Evolutionary conservation across 1,140 invertebrate species (phyloP).

Genomic region (Trichonephila inaurata): DNA sequence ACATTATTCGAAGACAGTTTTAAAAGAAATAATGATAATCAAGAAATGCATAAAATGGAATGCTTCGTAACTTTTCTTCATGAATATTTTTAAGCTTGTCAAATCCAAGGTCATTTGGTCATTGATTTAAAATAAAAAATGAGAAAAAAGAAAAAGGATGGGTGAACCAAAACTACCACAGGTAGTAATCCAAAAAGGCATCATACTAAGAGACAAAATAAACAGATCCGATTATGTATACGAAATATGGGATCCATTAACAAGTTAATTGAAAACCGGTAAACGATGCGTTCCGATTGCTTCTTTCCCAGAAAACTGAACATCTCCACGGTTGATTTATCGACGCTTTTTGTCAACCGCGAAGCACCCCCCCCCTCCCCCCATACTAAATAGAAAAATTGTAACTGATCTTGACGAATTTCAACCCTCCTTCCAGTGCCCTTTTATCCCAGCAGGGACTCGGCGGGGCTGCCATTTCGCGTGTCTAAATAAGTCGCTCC

Average conservation of each 20-base stretch:
- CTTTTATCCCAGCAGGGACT: background rate
- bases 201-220: background rate
- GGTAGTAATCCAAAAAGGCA: background rate
- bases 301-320: background rate
- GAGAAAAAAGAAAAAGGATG: too few species aligned
- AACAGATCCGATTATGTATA: background rate
- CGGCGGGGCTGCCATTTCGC: background rate
- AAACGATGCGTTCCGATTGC: background rate
- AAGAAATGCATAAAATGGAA: too few species aligned
- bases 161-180: background rate
- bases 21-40: too few species aligned
- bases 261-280: background rate
- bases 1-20: too few species aligned
- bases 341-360: slow-evolving; percentile 47
- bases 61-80: too few species aligned
- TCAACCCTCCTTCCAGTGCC: slow-evolving; percentile 15
- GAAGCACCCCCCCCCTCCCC: slow-evolving; percentile 42
- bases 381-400: slow-evolving; percentile 26
- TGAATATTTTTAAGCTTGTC: too few species aligned
- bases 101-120: too few species aligned
- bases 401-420: slow-evolving; percentile 32
- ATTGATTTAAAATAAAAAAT: too few species aligned
- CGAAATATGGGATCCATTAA: background rate
- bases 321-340: slow-evolving; percentile 47
- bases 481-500: background rate